These are phyloP conservation scores for Shinisaurus crocodilurus DNA, from an alignment of 2,113 vertebrate genomes.

Conservation along the genomic window DNA sequence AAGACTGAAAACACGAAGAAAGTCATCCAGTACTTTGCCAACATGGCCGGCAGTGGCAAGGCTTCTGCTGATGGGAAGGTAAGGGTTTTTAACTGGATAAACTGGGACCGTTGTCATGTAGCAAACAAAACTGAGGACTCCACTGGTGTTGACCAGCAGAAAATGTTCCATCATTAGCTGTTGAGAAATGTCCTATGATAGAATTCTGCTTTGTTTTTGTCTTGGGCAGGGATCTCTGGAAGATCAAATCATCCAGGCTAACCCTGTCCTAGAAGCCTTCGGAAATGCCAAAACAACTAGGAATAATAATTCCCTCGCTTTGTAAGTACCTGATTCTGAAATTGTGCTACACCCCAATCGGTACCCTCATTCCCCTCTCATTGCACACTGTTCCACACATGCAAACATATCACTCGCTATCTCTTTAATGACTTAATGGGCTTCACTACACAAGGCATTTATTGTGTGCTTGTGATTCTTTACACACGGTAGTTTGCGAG, in stretches of 20 bases:
- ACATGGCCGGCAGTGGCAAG: conserved; percentile 44
- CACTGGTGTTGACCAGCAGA: neutral
- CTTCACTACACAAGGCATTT: too few relatives aligned
- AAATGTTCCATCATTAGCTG: accelerated
- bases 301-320: conserved; percentile 60
- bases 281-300: conserved; percentile 59
- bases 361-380: neutral
- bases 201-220: neutral
- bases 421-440: too few relatives aligned
- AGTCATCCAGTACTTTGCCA: conserved; percentile 69
- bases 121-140: neutral
- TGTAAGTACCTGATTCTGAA: conserved; percentile 13
- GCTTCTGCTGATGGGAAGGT: conserved; percentile 29
- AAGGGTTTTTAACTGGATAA: neutral
- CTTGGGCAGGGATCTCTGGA: conserved; percentile 62
- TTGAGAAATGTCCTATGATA: neutral
- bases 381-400: neutral
- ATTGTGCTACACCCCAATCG: neutral
- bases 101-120: neutral
- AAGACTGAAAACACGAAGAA: conserved; percentile 74
- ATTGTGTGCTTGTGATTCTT: too few relatives aligned
- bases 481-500: too few relatives aligned
- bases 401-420: neutral
- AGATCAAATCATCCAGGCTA: conserved; percentile 67
- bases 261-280: conserved; percentile 64